These are phyloP conservation scores for Patiria pectinifera DNA, from an alignment of 53 echinoderm and acorn worm species.

Conservation along the genomic window DNA sequence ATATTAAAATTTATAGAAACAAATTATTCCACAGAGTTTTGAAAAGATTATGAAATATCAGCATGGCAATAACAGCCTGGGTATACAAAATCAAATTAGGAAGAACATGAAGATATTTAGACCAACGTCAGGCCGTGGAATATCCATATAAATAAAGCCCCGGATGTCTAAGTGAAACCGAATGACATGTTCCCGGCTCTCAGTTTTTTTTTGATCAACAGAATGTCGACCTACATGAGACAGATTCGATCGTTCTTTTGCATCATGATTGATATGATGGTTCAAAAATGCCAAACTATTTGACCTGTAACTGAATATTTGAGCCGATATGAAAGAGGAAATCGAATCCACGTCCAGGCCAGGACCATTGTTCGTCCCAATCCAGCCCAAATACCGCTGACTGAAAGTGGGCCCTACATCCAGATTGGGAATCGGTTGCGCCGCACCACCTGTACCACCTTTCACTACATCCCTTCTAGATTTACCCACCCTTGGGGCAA, in stretches of 20 bases:
- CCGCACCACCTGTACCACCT: conserved; percentile 24
- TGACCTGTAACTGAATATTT: not conserved
- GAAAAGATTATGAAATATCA: no score
- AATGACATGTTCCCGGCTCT: not conserved
- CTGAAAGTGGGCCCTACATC: not conserved
- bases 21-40: no score
- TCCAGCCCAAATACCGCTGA: not conserved
- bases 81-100: no score
- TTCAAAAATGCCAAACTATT: not conserved
- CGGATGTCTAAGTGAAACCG: not conserved
- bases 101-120: no score
- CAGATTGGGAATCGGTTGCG: not conserved
- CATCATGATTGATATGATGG: not conserved
- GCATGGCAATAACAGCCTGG: no score
- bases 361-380: not conserved
- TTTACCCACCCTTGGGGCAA: conserved; percentile 4
- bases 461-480: conserved; percentile 16
- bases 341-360: not conserved
- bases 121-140: not conserved
- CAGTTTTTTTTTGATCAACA: not conserved
- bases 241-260: not conserved
- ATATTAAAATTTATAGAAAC: no score
- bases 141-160: not conserved
- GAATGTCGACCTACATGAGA: not conserved
- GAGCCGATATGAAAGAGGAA: not conserved